Evolutionary conservation across 2,888 invertebrate genomes (phyloP).

Genomic region (Phyllotreta cruciferae): DNA sequence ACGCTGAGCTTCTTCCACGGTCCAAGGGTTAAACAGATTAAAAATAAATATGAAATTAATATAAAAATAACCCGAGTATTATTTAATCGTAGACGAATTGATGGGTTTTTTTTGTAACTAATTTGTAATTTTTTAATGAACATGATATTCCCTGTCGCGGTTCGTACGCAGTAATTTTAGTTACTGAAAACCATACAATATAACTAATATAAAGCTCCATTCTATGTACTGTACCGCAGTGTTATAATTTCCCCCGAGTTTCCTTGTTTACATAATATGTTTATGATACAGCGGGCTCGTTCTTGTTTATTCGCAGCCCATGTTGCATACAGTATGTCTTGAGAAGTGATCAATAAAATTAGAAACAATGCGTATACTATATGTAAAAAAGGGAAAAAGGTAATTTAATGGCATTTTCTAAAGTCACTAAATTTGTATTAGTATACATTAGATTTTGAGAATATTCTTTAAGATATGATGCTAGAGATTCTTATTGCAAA

Average conservation of each 20-base stretch:
- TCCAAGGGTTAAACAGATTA: conserved; percentile 18
- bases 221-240: conserved; percentile 46
- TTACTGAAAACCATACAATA: conserved; percentile 11
- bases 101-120: no score
- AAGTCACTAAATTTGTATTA: no score
- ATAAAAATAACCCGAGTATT: background rate
- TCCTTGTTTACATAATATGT: conserved; percentile 61
- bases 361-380: background rate
- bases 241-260: conserved; percentile 60
- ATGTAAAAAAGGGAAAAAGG: no score
- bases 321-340: conserved; percentile 25
- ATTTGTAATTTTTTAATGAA: no score
- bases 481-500: no score
- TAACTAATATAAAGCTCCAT: conserved; percentile 5
- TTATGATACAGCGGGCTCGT: conserved; percentile 51
- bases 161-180: background rate
- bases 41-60: conserved; percentile 17
- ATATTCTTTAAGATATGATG: no score
- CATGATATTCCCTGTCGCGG: background rate
- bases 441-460: no score
- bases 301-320: conserved; percentile 48
- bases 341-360: no score
- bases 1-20: conserved; percentile 33
- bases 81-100: no score
- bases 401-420: no score